Percentiles rank a stretch among this genome's conserved stretches.
These are phyloP conservation scores for Nemotelus nigrinus DNA, from an alignment of 2,888 invertebrate species.

Conservation along the genomic window DNA sequence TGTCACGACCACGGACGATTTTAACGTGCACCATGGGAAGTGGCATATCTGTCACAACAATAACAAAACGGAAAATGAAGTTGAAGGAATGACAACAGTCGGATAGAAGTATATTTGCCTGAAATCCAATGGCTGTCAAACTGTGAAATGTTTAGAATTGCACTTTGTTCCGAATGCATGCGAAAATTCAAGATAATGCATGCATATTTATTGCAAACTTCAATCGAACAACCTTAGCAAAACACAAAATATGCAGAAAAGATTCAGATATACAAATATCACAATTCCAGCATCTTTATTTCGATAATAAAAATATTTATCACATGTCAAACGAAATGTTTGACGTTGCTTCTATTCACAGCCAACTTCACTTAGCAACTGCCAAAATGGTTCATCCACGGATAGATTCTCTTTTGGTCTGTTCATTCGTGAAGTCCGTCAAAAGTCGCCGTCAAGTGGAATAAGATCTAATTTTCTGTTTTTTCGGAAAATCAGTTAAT, in stretches of 20 bases:
- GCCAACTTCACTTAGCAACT: constrained; percentile 30
- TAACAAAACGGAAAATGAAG: constrained; percentile 21
- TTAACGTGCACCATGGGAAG: no score
- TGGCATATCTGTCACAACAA: constrained; percentile 11
- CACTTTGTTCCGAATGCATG: no score
- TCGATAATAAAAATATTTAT: background rate
- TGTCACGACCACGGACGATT: no score
- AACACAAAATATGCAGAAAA: no score
- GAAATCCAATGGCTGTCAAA: background rate
- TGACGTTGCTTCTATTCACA: background rate
- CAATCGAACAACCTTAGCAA: background rate
- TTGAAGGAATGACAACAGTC: background rate
- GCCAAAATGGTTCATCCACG: constrained; percentile 33
- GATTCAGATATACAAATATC: no score
- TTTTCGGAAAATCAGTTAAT: constrained; percentile 5
- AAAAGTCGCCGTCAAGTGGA: constrained; percentile 31
- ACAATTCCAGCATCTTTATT: no score
- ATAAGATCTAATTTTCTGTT: constrained; percentile 6
- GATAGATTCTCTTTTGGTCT: constrained; percentile 20
- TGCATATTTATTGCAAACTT: background rate
- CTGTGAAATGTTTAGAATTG: background rate
- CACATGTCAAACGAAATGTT: background rate
- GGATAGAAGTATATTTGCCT: background rate
- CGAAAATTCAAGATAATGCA: background rate
- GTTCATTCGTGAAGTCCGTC: constrained; percentile 32